Conservation (phyloP, 2,113 vertebrate genomes). For the Platanista minor region DNA sequence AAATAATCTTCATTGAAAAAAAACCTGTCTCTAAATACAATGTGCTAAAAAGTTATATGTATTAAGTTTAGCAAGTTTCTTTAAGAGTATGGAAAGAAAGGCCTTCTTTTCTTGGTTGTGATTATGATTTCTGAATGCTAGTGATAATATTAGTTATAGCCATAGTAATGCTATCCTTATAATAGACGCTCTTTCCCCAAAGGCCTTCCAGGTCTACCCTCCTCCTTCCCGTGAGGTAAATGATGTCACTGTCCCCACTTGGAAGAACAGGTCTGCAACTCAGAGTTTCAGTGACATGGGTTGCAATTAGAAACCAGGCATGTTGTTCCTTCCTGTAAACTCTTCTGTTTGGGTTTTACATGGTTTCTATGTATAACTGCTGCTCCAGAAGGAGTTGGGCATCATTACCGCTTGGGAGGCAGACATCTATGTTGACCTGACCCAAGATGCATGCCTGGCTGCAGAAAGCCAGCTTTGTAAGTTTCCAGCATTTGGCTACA, state of each 20-base stretch:
- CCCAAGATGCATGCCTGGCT: neutral
- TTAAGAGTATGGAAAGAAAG: neutral
- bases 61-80: slow-evolving; percentile 6
- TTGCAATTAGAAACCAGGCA: neutral
- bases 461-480: neutral
- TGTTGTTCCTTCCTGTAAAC: neutral
- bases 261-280: neutral
- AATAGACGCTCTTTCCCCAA: neutral
- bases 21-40: neutral
- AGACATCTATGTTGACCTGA: neutral
- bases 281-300: neutral
- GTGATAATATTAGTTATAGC: neutral
- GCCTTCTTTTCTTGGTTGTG: neutral
- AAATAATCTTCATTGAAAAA: too few species aligned
- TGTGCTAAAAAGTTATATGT: slow-evolving; percentile 3
- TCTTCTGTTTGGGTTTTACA: neutral
- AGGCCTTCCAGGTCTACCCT: neutral
- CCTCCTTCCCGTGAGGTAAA: neutral
- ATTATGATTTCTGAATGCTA: slow-evolving; percentile 4
- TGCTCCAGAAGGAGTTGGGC: neutral
- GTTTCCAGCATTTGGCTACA: neutral
- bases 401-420: neutral
- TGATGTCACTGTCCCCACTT: neutral
- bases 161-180: neutral
- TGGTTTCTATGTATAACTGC: neutral